Percentiles rank a stretch among this genome's conserved stretches.
Conservation (phyloP, 2,113 vertebrate species). For the Melierax canorus region DNA sequence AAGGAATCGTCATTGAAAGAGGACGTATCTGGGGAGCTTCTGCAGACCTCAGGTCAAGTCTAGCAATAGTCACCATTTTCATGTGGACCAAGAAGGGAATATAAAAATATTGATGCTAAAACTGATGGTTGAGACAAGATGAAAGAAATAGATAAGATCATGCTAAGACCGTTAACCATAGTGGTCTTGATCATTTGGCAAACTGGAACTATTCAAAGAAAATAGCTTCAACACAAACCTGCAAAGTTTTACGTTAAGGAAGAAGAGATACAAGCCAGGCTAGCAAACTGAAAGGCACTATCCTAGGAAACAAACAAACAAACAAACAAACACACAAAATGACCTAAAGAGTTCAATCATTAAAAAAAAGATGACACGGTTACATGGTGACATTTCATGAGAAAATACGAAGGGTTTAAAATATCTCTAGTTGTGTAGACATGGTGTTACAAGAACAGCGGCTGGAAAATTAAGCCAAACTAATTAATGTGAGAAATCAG, state of each 20-base stretch:
- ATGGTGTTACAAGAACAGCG: neutral
- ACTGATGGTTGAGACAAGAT: neutral
- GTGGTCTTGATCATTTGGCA: neutral
- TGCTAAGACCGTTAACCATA: neutral
- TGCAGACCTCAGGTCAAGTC: neutral
- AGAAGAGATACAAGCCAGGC: neutral
- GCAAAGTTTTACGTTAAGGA: neutral
- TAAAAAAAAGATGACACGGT: neutral
- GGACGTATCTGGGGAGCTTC: neutral
- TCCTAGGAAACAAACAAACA: neutral
- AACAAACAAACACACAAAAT: neutral
- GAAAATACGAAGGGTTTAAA: neutral
- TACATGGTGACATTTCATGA: neutral
- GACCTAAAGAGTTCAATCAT: neutral
- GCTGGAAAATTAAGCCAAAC: neutral
- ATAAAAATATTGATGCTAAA: neutral
- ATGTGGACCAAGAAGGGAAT: neutral
- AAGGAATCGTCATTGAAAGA: neutral
- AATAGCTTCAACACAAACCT: neutral
- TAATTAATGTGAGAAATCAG: neutral
- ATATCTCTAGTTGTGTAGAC: neutral
- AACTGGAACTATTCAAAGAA: neutral
- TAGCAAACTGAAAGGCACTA: neutral
- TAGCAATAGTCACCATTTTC: neutral
- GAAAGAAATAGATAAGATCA: neutral